Evolutionary conservation across 2,888 invertebrate genomes (phyloP).

Genomic region (Lasioglossum leucozonium): DNA sequence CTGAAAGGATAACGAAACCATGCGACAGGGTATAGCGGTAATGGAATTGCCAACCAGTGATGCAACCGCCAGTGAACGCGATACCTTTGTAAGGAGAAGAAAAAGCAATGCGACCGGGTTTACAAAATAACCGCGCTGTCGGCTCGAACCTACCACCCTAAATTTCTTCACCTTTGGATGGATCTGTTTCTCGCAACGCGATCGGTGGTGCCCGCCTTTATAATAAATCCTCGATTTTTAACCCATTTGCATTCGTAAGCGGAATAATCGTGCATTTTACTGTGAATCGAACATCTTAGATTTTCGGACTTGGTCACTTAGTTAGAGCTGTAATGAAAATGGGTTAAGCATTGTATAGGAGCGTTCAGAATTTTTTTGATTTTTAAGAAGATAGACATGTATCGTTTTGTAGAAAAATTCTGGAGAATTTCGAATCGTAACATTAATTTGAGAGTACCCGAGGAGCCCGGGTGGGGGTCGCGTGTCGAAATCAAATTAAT

Average conservation of each 20-base stretch:
- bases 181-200: background rate
- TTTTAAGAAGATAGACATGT: background rate
- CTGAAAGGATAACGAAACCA: constrained; percentile 35
- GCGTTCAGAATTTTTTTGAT: background rate
- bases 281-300: background rate
- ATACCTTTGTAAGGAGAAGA: constrained; percentile 9
- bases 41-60: constrained; percentile 25
- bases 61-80: background rate
- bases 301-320: background rate
- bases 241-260: background rate
- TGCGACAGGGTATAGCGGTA: constrained; percentile 3
- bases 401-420: background rate
- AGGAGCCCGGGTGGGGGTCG: background rate
- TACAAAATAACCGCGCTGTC: background rate
- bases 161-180: too few relatives aligned
- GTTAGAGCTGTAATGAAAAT: too few relatives aligned
- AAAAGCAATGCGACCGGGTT: background rate
- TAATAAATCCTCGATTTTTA: background rate
- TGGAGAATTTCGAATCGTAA: background rate
- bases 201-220: background rate
- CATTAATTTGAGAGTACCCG: background rate
- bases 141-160: background rate
- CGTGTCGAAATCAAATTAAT: constrained; percentile 12
- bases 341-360: background rate
- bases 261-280: background rate